Conservation (phyloP, 2,797 vertebrate genomes). For the Ctenopoma kingsleyae region DNA sequence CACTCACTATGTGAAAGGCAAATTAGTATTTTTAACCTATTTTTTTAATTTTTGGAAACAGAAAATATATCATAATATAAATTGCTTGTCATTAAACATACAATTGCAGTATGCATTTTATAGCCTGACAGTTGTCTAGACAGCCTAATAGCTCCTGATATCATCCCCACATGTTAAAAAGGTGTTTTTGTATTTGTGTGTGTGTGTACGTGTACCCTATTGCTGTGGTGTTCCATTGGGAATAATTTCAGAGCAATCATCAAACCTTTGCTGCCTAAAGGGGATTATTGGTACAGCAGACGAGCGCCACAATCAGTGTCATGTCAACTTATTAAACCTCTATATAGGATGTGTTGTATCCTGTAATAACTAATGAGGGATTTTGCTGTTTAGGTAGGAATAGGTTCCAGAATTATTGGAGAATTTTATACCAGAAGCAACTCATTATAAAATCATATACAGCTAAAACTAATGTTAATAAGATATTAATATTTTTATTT, state of each 20-base stretch:
- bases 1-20: no score
- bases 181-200: slow-evolving; percentile 4
- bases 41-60: no score
- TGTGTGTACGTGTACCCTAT: slow-evolving; percentile 4
- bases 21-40: no score
- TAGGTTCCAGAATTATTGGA: no score
- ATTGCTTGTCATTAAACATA: slow-evolving; percentile 14
- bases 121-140: slow-evolving; percentile 16
- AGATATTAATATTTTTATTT: no score
- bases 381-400: no score
- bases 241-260: slow-evolving; percentile 16
- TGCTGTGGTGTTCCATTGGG: slow-evolving; percentile 16
- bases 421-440: no score
- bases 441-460: no score
- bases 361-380: slow-evolving; percentile 46
- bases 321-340: slow-evolving; percentile 57
- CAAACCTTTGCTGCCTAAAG: slow-evolving; percentile 16
- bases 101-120: slow-evolving; percentile 5
- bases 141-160: slow-evolving; percentile 33
- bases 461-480: no score
- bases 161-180: slow-evolving; percentile 25
- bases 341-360: slow-evolving; percentile 38
- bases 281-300: slow-evolving; percentile 21
- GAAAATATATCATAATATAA: not conserved
- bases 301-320: slow-evolving; percentile 30